Evolutionary conservation across 2,113 vertebrate genomes (phyloP).

Genomic region (Amblyornis subalaris): DNA sequence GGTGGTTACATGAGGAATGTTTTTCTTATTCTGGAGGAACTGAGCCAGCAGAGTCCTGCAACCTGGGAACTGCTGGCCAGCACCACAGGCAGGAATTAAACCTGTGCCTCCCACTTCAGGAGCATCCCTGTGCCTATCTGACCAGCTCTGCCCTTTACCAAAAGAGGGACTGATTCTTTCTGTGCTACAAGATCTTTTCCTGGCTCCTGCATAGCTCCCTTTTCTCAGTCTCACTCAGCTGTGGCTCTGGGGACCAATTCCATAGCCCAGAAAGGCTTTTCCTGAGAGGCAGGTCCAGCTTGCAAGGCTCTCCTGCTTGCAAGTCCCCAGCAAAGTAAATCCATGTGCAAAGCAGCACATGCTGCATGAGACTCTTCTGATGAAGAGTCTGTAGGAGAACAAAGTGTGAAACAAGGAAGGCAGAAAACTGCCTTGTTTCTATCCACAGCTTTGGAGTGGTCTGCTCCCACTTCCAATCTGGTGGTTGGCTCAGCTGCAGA

Average conservation of each 20-base stretch:
- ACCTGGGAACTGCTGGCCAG: background rate
- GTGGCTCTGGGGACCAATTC: background rate
- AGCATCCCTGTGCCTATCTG: background rate
- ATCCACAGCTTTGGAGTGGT: background rate
- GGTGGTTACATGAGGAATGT: background rate
- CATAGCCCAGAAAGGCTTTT: background rate
- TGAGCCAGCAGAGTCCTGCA: background rate
- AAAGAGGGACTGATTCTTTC: background rate
- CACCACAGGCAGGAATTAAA: background rate
- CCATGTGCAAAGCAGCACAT: background rate
- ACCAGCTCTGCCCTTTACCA: background rate
- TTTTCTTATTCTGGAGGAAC: background rate
- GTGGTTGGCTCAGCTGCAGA: background rate
- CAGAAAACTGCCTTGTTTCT: background rate
- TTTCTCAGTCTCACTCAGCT: background rate
- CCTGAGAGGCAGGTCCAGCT: background rate
- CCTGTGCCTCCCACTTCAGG: background rate
- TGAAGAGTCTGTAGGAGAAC: background rate
- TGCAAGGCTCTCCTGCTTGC: background rate
- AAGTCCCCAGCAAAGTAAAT: background rate
- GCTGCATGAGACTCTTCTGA: background rate
- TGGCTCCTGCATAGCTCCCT: background rate
- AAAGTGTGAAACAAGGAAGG: background rate
- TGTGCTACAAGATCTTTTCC: background rate
- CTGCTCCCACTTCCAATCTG: background rate